phyloP scores from a whole-genome alignment of 2,113 vertebrate genomes.

The Capreolus pygargus region DNA sequence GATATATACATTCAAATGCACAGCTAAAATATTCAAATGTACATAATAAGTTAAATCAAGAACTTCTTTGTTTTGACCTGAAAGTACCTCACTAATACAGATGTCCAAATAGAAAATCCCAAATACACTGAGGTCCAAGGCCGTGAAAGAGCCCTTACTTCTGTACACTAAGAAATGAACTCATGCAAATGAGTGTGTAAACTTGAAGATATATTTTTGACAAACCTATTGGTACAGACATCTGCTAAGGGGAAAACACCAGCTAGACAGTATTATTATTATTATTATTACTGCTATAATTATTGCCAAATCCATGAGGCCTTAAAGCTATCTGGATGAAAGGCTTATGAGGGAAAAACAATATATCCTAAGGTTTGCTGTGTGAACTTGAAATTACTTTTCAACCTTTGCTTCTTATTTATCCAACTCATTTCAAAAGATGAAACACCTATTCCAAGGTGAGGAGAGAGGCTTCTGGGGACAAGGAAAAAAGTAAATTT shows the following conservation, averaged over 20 bases:
- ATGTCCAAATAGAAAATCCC: conserved; percentile 54
- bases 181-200: conserved; percentile 65
- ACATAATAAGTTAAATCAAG: conserved; percentile 43
- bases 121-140: conserved; percentile 13
- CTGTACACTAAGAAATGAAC: conserved; percentile 58
- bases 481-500: conserved; percentile 56
- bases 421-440: conserved; percentile 74
- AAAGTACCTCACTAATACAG: conserved; percentile 34
- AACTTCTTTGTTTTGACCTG: conserved; percentile 47
- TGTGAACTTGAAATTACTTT: conserved; percentile 75
- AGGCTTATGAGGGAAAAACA: conserved; percentile 17
- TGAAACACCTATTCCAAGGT: conserved; percentile 72
- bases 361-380: conserved; percentile 48
- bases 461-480: conserved; percentile 54
- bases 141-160: conserved; percentile 57
- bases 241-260: conserved; percentile 40
- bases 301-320: conserved; percentile 51
- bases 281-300: conserved; percentile 58
- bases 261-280: conserved; percentile 2
- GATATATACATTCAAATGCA: conserved; percentile 64
- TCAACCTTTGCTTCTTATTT: conserved; percentile 73
- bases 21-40: conserved; percentile 70
- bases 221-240: conserved; percentile 17
- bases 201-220: conserved; percentile 54
- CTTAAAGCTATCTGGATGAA: conserved; percentile 64